Conservation (phyloP, 2,888 invertebrate species). For the Cephus spinipes region DNA sequence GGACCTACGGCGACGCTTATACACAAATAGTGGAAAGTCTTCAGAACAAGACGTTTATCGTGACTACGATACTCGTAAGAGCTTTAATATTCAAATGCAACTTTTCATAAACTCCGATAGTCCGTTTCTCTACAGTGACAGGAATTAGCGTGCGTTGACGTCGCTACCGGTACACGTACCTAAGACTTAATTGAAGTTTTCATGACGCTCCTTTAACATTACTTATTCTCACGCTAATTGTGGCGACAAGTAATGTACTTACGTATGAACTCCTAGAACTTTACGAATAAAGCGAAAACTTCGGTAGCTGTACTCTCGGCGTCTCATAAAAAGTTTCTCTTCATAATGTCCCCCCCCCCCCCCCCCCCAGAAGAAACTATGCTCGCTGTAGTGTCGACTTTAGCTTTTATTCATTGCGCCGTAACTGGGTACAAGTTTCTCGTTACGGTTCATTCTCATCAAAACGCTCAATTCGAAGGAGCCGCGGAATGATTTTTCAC, state of each 20-base stretch:
- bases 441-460: slow-evolving; percentile 16
- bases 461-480: neutral
- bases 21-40: slow-evolving; percentile 90
- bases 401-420: slow-evolving; percentile 26
- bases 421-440: slow-evolving; percentile 22
- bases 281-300: slow-evolving; percentile 26
- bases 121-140: neutral
- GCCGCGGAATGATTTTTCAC: slow-evolving; percentile 22
- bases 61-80: slow-evolving; percentile 91
- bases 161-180: neutral
- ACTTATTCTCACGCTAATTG: slow-evolving; percentile 48
- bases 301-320: slow-evolving; percentile 18
- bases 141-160: neutral
- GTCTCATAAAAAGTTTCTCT: slow-evolving; percentile 30
- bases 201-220: slow-evolving; percentile 22
- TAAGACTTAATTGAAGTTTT: slow-evolving; percentile 45
- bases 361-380: slow-evolving; percentile 15
- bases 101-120: neutral
- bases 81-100: neutral
- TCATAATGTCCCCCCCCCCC: slow-evolving; percentile 10
- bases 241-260: slow-evolving; percentile 44
- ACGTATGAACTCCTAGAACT: slow-evolving; percentile 46
- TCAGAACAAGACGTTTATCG: slow-evolving; percentile 91
- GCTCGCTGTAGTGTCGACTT: slow-evolving; percentile 14
- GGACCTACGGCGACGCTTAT: slow-evolving; percentile 87